phyloP scores from a whole-genome alignment of 2,113 vertebrate genomes.

The Tupaia chinensis region DNA sequence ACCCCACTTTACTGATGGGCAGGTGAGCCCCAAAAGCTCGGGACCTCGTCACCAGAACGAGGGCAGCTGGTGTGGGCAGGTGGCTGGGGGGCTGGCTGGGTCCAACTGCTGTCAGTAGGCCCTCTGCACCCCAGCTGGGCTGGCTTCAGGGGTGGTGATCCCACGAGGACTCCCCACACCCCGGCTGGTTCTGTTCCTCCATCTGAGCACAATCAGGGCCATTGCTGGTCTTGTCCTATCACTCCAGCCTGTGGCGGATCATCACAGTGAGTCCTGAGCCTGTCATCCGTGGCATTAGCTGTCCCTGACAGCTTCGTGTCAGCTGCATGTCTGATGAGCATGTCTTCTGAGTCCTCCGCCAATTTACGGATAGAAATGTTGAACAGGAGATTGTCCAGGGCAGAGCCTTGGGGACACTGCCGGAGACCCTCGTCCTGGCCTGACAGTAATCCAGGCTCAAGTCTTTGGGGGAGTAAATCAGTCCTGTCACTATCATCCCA shows the following conservation, averaged over 20 bases:
- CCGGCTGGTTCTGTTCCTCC: background rate
- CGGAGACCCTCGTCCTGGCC: background rate
- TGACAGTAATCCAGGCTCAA: slow-evolving; percentile 54
- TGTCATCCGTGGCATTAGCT: slow-evolving; percentile 22
- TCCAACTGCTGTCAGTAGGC: background rate
- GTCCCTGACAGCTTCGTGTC: slow-evolving; percentile 49
- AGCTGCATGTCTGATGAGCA: slow-evolving; percentile 50
- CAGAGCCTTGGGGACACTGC: background rate
- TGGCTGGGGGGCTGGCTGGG: background rate
- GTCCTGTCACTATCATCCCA: background rate
- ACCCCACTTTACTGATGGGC: background rate
- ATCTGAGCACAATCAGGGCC: background rate
- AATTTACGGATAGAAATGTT: slow-evolving; percentile 33
- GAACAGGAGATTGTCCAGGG: background rate
- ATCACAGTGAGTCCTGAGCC: background rate
- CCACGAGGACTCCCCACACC: background rate
- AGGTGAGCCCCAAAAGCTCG: background rate
- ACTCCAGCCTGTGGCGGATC: background rate
- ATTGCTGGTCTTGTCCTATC: background rate
- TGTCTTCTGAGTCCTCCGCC: background rate
- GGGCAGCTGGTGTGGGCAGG: background rate
- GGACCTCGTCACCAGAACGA: background rate
- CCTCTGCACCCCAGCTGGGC: background rate
- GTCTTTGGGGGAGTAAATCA: slow-evolving; percentile 9
- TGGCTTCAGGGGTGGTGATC: background rate